Conservation (phyloP, 2,888 invertebrate genomes). For the Idaea aversata region DNA sequence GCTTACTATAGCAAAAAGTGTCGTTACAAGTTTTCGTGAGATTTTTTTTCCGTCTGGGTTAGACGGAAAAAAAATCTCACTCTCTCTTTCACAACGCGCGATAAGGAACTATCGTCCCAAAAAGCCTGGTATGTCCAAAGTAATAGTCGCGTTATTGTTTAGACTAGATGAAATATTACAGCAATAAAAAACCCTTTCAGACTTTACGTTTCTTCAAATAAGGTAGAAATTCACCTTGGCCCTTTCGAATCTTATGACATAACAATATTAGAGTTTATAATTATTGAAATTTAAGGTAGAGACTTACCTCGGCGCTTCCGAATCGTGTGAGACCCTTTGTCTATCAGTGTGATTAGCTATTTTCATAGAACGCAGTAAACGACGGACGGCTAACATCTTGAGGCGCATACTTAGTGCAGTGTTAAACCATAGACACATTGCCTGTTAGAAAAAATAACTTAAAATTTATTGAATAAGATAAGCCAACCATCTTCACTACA, state of each 20-base stretch:
- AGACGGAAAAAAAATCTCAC: no score
- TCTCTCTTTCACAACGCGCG: no score
- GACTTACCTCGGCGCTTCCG: constrained; percentile 41
- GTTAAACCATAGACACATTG: constrained; percentile 96
- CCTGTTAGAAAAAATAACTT: constrained; percentile 55
- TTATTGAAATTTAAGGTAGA: neutral
- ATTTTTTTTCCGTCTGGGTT: no score
- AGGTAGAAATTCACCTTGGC: neutral
- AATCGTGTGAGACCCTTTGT: constrained; percentile 39
- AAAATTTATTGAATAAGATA: neutral
- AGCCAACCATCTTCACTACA: no score
- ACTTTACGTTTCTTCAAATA: no score
- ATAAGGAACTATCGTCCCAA: no score
- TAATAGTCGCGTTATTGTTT: no score
- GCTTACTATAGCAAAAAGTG: no score
- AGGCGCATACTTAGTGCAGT: constrained; percentile 91
- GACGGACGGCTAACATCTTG: constrained; percentile 87
- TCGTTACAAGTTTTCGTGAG: no score
- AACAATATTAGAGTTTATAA: neutral
- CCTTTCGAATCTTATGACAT: neutral
- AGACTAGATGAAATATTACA: no score
- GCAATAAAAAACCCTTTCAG: no score
- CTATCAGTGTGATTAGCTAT: constrained; percentile 35
- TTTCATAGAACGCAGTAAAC: constrained; percentile 76
- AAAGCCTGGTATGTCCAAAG: no score